These are phyloP conservation scores for Oryzaephilus surinamensis DNA, from an alignment of 1,140 invertebrate genomes.

Conservation along the genomic window DNA sequence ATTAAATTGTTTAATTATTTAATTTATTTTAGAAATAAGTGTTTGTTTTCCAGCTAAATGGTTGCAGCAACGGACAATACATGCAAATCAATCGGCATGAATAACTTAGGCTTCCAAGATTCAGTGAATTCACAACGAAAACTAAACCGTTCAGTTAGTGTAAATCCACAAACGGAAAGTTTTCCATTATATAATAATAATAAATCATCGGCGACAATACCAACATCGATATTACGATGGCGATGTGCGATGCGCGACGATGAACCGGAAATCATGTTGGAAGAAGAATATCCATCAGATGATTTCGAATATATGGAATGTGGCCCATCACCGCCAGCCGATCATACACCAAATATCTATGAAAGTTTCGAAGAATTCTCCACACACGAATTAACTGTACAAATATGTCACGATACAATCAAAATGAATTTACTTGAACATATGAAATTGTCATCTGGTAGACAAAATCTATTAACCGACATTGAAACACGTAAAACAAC, in stretches of 20 bases:
- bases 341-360: slow-evolving; percentile 63
- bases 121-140: slow-evolving; percentile 26
- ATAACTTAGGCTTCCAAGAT: slow-evolving; percentile 38
- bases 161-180: slow-evolving; percentile 30
- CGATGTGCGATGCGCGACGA: slow-evolving; percentile 37
- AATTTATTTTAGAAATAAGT: too few species aligned
- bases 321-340: slow-evolving; percentile 58
- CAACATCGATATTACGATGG: slow-evolving; percentile 19
- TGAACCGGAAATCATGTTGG: slow-evolving; percentile 48
- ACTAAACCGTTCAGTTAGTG: slow-evolving; percentile 33
- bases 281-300: slow-evolving; percentile 51
- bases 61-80: slow-evolving; percentile 24
- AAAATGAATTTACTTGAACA: slow-evolving; percentile 58
- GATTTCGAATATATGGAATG: slow-evolving; percentile 62
- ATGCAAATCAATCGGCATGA: slow-evolving; percentile 27
- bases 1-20: too few species aligned
- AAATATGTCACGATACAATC: slow-evolving; percentile 62
- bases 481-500: slow-evolving; percentile 53
- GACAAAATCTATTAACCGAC: slow-evolving; percentile 55
- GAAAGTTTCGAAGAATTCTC: slow-evolving; percentile 61
- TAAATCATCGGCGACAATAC: slow-evolving; percentile 19
- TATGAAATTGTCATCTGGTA: slow-evolving; percentile 52
- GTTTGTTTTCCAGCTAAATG: slow-evolving; percentile 24
- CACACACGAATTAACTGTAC: slow-evolving; percentile 51
- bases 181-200: slow-evolving; percentile 30